phyloP scores from a whole-genome alignment of 2,797 vertebrate genomes.

The Paratrypauchen microcephalus region DNA sequence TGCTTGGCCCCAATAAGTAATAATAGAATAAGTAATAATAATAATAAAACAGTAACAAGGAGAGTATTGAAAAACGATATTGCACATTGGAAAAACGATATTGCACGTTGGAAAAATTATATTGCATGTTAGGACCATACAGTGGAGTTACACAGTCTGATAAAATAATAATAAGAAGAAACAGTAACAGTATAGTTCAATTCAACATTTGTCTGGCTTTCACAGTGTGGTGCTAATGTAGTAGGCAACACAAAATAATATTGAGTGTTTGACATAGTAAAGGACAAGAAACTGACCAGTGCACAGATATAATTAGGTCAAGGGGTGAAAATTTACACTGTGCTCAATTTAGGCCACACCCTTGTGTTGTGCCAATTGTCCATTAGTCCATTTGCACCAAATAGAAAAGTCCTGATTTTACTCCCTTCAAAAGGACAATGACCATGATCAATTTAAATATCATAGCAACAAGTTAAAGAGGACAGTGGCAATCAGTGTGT shows the following conservation, averaged over 20 bases:
- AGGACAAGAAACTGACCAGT: neutral
- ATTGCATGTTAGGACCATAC: too few relatives aligned
- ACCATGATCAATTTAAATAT: neutral
- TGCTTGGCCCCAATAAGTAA: too few relatives aligned
- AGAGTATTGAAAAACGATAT: too few relatives aligned
- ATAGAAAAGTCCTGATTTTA: neutral
- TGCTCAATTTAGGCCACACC: slow-evolving; percentile 14
- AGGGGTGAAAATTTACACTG: neutral
- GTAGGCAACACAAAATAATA: neutral
- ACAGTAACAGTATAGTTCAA: too few relatives aligned
- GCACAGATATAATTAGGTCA: neutral
- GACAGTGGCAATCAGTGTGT: slow-evolving; percentile 27
- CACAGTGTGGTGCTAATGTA: neutral
- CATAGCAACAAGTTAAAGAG: neutral
- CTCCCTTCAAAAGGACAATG: neutral
- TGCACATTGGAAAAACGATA: too few relatives aligned
- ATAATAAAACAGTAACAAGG: too few relatives aligned
- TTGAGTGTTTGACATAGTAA: neutral
- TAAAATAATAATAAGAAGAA: too few relatives aligned
- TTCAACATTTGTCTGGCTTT: neutral
- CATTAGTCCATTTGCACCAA: neutral
- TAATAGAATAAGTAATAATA: too few relatives aligned
- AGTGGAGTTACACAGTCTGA: too few relatives aligned
- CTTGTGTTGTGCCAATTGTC: neutral
- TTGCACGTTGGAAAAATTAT: too few relatives aligned